Conservation (phyloP, 2,113 vertebrate genomes). For the Gallinago jamesoni region DNA sequence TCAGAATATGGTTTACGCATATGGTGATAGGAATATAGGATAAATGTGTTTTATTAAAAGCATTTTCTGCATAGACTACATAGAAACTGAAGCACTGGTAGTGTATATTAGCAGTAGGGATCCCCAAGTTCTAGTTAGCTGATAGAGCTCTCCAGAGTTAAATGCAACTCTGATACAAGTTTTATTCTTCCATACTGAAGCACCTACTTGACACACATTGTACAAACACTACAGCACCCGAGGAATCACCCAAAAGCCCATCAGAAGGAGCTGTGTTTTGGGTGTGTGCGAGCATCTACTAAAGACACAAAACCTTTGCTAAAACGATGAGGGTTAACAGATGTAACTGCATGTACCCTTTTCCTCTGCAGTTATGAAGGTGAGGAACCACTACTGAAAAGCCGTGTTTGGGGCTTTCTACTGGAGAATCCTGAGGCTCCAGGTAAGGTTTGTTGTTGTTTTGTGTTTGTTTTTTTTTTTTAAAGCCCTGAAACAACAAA, state of each 20-base stretch:
- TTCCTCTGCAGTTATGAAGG: background rate
- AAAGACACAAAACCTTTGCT: background rate
- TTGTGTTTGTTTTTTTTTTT: background rate
- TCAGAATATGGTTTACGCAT: background rate
- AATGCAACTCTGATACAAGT: background rate
- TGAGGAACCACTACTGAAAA: background rate
- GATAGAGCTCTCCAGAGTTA: background rate
- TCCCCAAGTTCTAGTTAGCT: background rate
- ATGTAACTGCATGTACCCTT: rapidly evolving
- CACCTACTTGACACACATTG: background rate
- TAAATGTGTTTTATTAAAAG: background rate
- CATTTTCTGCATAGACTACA: background rate
- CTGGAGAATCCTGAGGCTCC: background rate
- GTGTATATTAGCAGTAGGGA: background rate
- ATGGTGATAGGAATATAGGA: background rate
- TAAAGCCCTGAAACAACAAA: background rate
- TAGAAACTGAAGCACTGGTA: background rate
- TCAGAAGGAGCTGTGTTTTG: background rate
- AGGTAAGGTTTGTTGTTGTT: background rate
- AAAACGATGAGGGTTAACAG: background rate
- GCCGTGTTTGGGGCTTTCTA: background rate
- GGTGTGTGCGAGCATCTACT: rapidly evolving
- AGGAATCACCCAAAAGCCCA: rapidly evolving
- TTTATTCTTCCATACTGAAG: background rate
- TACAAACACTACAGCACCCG: background rate